A percentile compares a stretch with the other conserved stretches of the same genome.
These are phyloP conservation scores for Brachycybe producta DNA, from an alignment of 2,888 invertebrate species.

Conservation along the genomic window DNA sequence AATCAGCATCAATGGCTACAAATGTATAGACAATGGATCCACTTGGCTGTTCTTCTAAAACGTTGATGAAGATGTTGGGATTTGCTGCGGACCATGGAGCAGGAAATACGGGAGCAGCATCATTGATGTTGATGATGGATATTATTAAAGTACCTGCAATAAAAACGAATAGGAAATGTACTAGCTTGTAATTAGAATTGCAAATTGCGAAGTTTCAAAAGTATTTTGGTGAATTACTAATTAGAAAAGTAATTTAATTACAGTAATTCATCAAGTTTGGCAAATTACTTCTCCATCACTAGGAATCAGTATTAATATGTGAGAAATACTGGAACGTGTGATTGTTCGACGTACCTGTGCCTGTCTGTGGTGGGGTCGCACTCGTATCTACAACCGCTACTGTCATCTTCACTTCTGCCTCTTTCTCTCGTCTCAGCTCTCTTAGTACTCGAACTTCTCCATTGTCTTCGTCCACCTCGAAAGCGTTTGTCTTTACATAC, in stretches of 20 bases:
- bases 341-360: constrained; percentile 44
- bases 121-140: constrained; percentile 47
- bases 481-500: no score
- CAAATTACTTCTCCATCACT: no score
- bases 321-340: no score
- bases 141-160: constrained; percentile 47
- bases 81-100: constrained; percentile 56
- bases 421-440: constrained; percentile 49
- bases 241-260: no score
- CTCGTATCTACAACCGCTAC: constrained; percentile 69
- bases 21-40: constrained; percentile 64
- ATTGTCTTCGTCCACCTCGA: constrained; percentile 45
- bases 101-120: constrained; percentile 47
- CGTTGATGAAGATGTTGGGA: constrained; percentile 49
- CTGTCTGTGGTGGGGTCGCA: constrained; percentile 60
- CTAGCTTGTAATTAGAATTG: constrained; percentile 1
- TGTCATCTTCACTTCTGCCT: constrained; percentile 61
- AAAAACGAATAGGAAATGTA: not conserved
- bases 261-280: no score
- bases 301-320: no score
- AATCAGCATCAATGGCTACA: constrained; percentile 63
- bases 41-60: constrained; percentile 68
- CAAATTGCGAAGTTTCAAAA: not conserved
- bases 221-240: no score
- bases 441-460: constrained; percentile 48